Percentiles rank a stretch among this genome's conserved stretches.
Conservation (phyloP, 2,797 vertebrate species). For the Notoglanidium macrostoma region DNA sequence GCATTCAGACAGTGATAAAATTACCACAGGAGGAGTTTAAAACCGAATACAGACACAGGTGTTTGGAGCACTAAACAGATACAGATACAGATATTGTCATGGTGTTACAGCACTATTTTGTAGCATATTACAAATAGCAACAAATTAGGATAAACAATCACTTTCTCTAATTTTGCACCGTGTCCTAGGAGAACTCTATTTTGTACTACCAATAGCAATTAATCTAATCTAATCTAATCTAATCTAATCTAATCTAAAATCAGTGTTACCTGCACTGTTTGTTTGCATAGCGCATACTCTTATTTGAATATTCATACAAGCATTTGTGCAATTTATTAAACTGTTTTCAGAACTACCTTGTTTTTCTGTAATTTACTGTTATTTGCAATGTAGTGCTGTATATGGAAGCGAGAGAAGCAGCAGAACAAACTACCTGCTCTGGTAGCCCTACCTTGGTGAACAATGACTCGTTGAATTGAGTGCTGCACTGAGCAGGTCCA, state of each 20-base stretch:
- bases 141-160: neutral
- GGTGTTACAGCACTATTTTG: neutral
- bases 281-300: neutral
- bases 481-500: slow-evolving; percentile 74
- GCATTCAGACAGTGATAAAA: neutral
- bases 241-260: neutral
- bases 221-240: neutral
- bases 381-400: slow-evolving; percentile 43
- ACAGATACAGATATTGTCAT: neutral
- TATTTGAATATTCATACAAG: neutral
- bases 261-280: neutral
- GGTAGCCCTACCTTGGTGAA: slow-evolving; percentile 68
- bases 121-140: neutral
- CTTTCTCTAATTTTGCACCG: neutral
- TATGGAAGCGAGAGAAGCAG: slow-evolving; percentile 44
- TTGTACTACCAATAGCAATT: neutral
- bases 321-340: slow-evolving; percentile 36
- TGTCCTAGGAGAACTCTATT: neutral
- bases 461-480: slow-evolving; percentile 74
- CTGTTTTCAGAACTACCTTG: slow-evolving; percentile 2
- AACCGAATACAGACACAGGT: neutral
- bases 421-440: slow-evolving; percentile 66
- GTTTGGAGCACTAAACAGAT: neutral
- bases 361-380: slow-evolving; percentile 43
- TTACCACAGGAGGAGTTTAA: neutral